Percentiles rank a stretch among this genome's conserved stretches.
These are phyloP conservation scores for Riparia riparia DNA, from an alignment of 2,113 vertebrate genomes.

Conservation along the genomic window DNA sequence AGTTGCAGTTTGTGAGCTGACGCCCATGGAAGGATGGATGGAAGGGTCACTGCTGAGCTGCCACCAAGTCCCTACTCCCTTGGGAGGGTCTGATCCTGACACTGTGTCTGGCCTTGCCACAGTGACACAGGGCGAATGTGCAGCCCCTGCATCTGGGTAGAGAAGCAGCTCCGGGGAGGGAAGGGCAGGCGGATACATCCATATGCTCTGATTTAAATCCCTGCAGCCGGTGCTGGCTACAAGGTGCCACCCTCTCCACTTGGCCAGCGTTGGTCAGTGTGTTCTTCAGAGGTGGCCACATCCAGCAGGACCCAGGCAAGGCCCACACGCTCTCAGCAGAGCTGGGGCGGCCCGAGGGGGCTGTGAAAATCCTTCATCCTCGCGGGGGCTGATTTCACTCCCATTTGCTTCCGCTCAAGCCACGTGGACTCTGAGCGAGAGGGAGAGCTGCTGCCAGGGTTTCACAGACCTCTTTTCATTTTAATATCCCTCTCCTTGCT, in stretches of 20 bases:
- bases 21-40: neutral
- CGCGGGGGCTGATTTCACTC: neutral
- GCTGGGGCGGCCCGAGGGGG: neutral
- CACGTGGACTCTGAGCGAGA: neutral
- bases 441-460: constrained; percentile 33
- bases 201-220: fast-evolving
- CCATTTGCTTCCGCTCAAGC: neutral
- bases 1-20: neutral
- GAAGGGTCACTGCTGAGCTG: neutral
- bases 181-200: neutral
- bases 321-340: neutral
- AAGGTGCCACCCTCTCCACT: neutral
- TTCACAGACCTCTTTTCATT: constrained; percentile 45
- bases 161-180: neutral
- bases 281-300: neutral
- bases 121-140: fast-evolving
- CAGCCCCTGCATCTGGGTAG: neutral
- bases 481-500: constrained; percentile 61
- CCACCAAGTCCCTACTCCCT: neutral
- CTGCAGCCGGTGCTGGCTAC: neutral
- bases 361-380: neutral
- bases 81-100: neutral
- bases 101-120: neutral
- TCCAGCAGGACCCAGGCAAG: neutral
- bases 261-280: fast-evolving